A percentile compares a stretch with the other conserved stretches of the same genome.
Evolutionary conservation across 2,888 invertebrate genomes (phyloP).

Genomic region (Chalcosyrphus nemorum): DNA sequence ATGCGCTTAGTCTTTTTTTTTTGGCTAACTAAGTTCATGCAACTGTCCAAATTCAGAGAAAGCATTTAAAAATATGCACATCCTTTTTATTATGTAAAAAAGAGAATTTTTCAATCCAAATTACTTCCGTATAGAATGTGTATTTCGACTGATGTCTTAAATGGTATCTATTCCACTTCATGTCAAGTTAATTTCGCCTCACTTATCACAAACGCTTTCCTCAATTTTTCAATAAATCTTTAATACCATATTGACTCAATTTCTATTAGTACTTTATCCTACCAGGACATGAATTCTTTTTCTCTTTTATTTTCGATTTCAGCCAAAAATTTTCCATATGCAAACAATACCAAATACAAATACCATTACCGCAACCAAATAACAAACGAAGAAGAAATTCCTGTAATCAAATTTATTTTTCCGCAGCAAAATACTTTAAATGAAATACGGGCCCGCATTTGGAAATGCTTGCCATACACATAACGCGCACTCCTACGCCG

Average conservation of each 20-base stretch:
- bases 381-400: constrained; percentile 8
- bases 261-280: neutral
- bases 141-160: no score
- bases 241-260: neutral
- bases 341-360: constrained; percentile 34
- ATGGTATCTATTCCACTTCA: no score
- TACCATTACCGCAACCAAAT: constrained; percentile 15
- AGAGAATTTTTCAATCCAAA: no score
- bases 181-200: neutral
- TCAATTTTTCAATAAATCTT: neutral
- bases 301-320: neutral
- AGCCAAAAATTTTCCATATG: neutral
- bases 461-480: neutral
- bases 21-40: no score
- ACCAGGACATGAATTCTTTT: neutral
- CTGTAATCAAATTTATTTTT: constrained; percentile 12
- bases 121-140: no score
- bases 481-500: neutral
- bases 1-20: no score
- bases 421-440: neutral
- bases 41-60: no score
- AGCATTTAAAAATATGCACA: no score
- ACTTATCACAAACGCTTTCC: neutral
- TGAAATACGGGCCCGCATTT: neutral
- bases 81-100: no score